phyloP scores from a whole-genome alignment of 2,797 vertebrate genomes.

The Taeniopygia guttata region DNA sequence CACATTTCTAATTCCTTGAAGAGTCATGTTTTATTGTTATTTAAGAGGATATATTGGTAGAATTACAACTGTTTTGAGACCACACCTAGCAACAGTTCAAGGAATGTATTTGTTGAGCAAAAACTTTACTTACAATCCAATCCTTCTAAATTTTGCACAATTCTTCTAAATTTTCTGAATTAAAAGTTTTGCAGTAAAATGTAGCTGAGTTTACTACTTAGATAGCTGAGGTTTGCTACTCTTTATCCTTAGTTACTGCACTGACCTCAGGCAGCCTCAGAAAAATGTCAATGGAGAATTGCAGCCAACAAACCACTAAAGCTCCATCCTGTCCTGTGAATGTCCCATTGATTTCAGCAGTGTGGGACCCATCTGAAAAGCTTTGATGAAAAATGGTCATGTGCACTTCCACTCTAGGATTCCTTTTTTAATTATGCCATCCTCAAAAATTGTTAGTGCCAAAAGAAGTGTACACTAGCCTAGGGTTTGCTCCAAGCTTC shows the following conservation, averaged over 20 bases:
- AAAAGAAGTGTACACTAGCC: neutral
- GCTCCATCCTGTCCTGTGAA: constrained; percentile 42
- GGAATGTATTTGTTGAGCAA: constrained; percentile 31
- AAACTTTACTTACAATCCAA: neutral
- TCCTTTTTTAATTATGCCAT: neutral
- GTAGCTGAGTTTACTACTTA: neutral
- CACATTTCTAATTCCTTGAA: constrained; percentile 63
- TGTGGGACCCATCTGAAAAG: constrained; percentile 1
- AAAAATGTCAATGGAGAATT: constrained; percentile 1
- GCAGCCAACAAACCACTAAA: constrained; percentile 38
- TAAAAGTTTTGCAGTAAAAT: neutral
- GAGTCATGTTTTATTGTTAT: constrained; percentile 62
- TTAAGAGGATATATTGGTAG: constrained; percentile 52
- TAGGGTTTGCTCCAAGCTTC: neutral
- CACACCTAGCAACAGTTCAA: constrained; percentile 70
- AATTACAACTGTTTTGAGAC: constrained; percentile 66
- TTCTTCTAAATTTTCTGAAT: constrained; percentile 16
- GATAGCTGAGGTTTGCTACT: neutral
- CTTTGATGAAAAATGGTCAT: neutral
- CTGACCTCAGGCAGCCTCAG: constrained; percentile 21
- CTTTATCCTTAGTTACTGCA: neutral
- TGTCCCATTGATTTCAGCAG: constrained; percentile 28
- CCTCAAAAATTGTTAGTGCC: neutral
- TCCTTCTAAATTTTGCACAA: neutral
- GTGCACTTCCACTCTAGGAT: neutral